Percentiles rank a stretch among this genome's conserved stretches.
Evolutionary conservation across 2,113 vertebrate genomes (phyloP).

Genomic region (Gallinago media): DNA sequence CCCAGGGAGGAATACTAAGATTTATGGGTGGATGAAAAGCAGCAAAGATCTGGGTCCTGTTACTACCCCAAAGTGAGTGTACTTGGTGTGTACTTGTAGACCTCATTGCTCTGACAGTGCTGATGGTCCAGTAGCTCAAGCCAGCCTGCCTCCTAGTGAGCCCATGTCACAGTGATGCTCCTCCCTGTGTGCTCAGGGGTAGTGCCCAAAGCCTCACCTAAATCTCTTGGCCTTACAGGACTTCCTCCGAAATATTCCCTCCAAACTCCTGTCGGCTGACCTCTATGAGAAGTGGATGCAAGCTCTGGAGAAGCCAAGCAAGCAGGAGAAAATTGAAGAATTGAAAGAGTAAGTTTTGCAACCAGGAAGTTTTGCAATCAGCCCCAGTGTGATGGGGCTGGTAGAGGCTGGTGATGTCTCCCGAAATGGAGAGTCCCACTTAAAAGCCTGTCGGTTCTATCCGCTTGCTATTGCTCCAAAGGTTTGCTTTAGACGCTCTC

Average conservation of each 20-base stretch:
- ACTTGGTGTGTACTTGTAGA: neutral
- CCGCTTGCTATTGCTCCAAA: neutral
- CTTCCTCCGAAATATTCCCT: constrained; percentile 91
- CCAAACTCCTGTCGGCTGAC: constrained; percentile 84
- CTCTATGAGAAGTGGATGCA: constrained; percentile 87
- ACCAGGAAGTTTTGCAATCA: constrained; percentile 66
- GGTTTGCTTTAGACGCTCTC: neutral
- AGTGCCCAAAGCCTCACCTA: neutral
- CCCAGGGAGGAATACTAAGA: neutral
- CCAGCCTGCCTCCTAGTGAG: neutral
- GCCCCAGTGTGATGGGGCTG: neutral
- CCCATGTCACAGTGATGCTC: neutral
- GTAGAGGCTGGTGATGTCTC: too few relatives aligned
- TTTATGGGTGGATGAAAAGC: neutral
- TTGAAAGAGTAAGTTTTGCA: constrained; percentile 83
- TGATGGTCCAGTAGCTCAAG: neutral
- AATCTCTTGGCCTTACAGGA: constrained; percentile 76
- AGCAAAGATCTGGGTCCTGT: neutral
- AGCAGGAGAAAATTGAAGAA: constrained; percentile 77
- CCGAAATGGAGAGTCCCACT: too few relatives aligned
- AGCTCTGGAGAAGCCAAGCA: constrained; percentile 76
- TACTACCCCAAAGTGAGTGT: neutral
- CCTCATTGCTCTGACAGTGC: neutral
- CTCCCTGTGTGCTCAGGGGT: neutral
- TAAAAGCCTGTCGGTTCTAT: too few relatives aligned